phyloP scores from a whole-genome alignment of 2,113 vertebrate genomes.

The Phrynosoma blainvillii region DNA sequence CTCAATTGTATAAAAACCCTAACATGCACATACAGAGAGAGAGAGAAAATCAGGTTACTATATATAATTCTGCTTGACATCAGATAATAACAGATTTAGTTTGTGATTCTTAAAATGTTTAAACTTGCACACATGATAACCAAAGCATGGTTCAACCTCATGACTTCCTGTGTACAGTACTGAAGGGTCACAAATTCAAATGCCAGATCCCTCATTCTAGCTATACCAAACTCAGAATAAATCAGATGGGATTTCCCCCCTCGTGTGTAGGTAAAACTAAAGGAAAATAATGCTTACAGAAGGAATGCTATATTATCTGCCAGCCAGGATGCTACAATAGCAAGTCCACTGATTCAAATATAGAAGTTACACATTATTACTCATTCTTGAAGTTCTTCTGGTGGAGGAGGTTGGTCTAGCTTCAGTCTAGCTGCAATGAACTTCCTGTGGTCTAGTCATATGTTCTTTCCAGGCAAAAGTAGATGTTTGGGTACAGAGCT shows the following conservation, averaged over 20 bases:
- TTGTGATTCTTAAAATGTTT: slow-evolving; percentile 19
- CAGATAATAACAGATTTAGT: background rate
- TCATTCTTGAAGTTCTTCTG: background rate
- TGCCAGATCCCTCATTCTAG: background rate
- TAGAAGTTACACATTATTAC: background rate
- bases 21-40: background rate
- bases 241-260: fast-evolving
- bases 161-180: background rate
- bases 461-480: background rate
- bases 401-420: background rate
- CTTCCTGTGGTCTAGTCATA: background rate
- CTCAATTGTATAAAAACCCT: slow-evolving; percentile 20
- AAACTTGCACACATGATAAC: background rate
- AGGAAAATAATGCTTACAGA: no score
- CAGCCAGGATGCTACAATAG: background rate
- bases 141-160: background rate
- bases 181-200: background rate
- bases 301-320: background rate
- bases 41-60: background rate
- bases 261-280: background rate
- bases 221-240: background rate
- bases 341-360: background rate
- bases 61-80: background rate
- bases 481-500: no score
- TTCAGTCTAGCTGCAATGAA: background rate